A percentile compares a stretch with the other conserved stretches of the same genome.
phyloP scores from a whole-genome alignment of 2,888 invertebrate species.

The Fragum sueziense region DNA sequence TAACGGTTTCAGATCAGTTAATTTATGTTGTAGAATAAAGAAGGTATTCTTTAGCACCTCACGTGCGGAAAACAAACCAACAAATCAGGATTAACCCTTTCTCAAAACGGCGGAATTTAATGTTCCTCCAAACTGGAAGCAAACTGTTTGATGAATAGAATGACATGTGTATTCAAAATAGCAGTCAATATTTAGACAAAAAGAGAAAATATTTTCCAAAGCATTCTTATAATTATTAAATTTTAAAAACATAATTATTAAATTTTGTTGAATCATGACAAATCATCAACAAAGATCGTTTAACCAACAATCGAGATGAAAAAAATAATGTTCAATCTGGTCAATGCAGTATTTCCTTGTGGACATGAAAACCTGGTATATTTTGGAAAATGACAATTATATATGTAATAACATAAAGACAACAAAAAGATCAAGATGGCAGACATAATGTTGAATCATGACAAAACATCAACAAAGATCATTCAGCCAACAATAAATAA shows the following conservation, averaged over 20 bases:
- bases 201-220: no score
- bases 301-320: neutral
- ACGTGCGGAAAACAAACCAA: neutral
- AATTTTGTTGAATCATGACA: slow-evolving; percentile 17
- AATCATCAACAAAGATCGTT: neutral
- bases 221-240: no score
- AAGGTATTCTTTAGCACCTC: neutral
- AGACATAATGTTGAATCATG: slow-evolving; percentile 7
- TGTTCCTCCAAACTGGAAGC: no score
- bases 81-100: neutral
- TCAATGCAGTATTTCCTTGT: no score
- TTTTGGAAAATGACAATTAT: no score
- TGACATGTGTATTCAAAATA: no score
- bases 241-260: no score
- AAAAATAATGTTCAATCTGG: slow-evolving; percentile 10
- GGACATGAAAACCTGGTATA: no score
- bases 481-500: slow-evolving; percentile 9
- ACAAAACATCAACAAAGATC: neutral
- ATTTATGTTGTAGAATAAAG: slow-evolving; percentile 14
- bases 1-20: neutral
- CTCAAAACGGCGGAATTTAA: no score
- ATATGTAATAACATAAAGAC: neutral
- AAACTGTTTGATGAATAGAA: no score
- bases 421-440: neutral
- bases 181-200: no score